Conservation (phyloP, 2,888 invertebrate species). For the Sinopyrophorus schimmeli region DNA sequence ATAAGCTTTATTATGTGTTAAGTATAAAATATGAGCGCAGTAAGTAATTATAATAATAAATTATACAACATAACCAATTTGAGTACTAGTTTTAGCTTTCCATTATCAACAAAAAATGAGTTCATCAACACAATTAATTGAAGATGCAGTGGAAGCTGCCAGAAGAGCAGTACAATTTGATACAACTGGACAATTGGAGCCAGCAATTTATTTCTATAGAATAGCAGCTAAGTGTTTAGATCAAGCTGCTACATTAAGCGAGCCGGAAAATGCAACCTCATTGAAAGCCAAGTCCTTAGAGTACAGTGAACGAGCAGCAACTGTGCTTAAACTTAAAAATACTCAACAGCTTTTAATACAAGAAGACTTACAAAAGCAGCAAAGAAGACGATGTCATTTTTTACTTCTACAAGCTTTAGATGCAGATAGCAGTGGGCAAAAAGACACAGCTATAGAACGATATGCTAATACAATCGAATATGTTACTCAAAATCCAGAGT, state of each 20-base stretch:
- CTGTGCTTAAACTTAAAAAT: slow-evolving; percentile 50
- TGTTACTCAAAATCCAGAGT: slow-evolving; percentile 70
- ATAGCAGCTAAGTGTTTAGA: slow-evolving; percentile 70
- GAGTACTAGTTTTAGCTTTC: no score
- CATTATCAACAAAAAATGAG: slow-evolving; percentile 40
- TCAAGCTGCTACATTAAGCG: slow-evolving; percentile 60
- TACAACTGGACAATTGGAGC: slow-evolving; percentile 63
- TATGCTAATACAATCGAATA: slow-evolving; percentile 87
- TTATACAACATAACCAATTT: no score
- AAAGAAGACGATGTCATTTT: slow-evolving; percentile 64
- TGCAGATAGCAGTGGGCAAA: slow-evolving; percentile 77
- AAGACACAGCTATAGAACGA: slow-evolving; percentile 74
- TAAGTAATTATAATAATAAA: no score
- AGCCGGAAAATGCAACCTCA: slow-evolving; percentile 57
- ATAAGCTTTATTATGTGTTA: no score
- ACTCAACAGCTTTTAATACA: slow-evolving; percentile 39
- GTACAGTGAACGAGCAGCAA: slow-evolving; percentile 69
- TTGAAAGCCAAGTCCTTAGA: slow-evolving; percentile 64
- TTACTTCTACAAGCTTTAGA: slow-evolving; percentile 83
- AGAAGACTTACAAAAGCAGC: slow-evolving; percentile 58
- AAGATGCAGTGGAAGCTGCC: slow-evolving; percentile 54
- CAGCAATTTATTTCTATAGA: slow-evolving; percentile 79
- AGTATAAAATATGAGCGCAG: no score
- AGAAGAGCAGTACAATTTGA: slow-evolving; percentile 81
- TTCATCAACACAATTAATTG: slow-evolving; percentile 44